Evolutionary conservation across 2,797 vertebrate species (phyloP).

Genomic region (Meriones psammophilus): DNA sequence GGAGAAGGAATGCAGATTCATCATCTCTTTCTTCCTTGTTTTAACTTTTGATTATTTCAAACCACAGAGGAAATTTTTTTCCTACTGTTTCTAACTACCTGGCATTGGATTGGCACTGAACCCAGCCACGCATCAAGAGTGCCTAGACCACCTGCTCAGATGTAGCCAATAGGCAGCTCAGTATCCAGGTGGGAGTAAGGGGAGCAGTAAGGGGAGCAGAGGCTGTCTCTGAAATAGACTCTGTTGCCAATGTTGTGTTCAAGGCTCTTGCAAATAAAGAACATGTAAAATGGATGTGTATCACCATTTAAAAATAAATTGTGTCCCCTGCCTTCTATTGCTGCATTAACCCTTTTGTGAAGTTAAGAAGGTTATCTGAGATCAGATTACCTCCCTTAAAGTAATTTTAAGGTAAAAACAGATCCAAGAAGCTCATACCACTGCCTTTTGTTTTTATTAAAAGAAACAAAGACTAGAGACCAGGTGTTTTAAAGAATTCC

Average conservation of each 20-base stretch:
- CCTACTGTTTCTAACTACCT: not conserved
- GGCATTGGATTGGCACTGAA: not conserved
- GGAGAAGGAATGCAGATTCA: not conserved
- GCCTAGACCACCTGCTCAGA: no score
- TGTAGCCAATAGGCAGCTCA: no score
- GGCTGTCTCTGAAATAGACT: no score
- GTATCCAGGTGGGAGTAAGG: no score
- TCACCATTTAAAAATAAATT: conserved; percentile 3
- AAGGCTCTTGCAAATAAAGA: conserved; percentile 8
- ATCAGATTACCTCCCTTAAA: not conserved
- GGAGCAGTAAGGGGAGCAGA: no score
- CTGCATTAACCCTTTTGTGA: not conserved
- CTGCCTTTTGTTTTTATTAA: not conserved
- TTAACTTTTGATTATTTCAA: not conserved
- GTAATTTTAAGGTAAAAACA: conserved; percentile 24
- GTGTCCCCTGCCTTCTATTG: conserved; percentile 5
- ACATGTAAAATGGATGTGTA: not conserved
- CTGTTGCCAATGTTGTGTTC: not conserved
- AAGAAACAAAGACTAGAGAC: not conserved
- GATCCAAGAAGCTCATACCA: not conserved
- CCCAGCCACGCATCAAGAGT: not conserved
- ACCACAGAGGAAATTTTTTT: not conserved
- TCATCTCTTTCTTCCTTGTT: not conserved
- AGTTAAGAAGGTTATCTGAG: conserved; percentile 26
- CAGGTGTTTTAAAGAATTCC: not conserved